Evolutionary conservation across 2,797 vertebrate genomes (phyloP).

Genomic region (Dermochelys coriacea): DNA sequence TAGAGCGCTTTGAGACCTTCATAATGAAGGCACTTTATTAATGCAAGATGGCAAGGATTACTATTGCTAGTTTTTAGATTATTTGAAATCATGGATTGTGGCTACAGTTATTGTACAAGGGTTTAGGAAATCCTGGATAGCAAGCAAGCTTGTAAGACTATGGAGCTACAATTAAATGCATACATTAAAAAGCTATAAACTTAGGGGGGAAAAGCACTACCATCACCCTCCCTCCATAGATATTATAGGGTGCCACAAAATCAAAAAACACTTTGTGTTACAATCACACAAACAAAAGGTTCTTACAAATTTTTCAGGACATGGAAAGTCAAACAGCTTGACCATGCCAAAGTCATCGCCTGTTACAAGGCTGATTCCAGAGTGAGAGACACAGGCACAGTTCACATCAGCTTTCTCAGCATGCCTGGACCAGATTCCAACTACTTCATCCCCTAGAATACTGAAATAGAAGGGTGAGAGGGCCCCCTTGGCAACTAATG

Average conservation of each 20-base stretch:
- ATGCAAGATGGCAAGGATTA: neutral
- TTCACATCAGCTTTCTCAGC: slow-evolving; percentile 96
- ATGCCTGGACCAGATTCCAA: slow-evolving; percentile 98
- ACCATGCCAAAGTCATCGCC: slow-evolving; percentile 99
- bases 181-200: neutral
- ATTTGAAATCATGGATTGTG: neutral
- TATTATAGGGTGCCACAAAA: neutral
- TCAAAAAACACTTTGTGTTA: neutral
- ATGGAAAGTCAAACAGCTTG: slow-evolving; percentile 98
- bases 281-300: neutral
- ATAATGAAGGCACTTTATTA: neutral
- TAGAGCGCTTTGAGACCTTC: neutral
- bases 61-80: neutral
- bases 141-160: neutral
- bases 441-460: slow-evolving; percentile 95
- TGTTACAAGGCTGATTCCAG: slow-evolving; percentile 95
- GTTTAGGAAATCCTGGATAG: neutral
- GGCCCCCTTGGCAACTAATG: neutral
- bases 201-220: neutral
- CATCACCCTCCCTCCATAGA: neutral
- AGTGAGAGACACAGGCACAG: slow-evolving; percentile 98
- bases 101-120: neutral
- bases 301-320: slow-evolving; percentile 99
- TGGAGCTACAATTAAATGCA: accelerated
- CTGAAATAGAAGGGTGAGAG: slow-evolving; percentile 76